Conservation (phyloP, 2,113 vertebrate genomes). For the Corythornis madagascariensis region DNA sequence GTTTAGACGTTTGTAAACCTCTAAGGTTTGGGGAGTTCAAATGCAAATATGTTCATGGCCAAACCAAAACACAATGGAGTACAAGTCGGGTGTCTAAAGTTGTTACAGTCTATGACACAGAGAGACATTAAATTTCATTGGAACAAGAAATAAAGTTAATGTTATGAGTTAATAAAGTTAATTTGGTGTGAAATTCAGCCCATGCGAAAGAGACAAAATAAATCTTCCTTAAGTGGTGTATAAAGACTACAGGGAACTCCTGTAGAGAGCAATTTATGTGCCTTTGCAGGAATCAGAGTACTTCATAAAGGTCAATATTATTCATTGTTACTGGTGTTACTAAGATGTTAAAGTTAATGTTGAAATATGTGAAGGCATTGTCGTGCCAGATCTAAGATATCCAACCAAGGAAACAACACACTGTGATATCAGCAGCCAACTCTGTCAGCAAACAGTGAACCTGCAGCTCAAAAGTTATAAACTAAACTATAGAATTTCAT, state of each 20-base stretch:
- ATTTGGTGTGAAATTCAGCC: constrained; percentile 17
- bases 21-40: neutral
- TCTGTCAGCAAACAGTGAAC: neutral
- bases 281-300: neutral
- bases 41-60: neutral
- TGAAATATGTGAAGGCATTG: neutral
- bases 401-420: neutral
- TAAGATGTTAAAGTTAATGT: neutral
- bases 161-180: constrained; percentile 22
- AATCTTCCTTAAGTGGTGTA: neutral
- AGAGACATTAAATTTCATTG: neutral
- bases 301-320: neutral
- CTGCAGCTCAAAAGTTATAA: neutral
- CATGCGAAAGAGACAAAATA: neutral
- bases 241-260: neutral
- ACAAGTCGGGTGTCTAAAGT: neutral
- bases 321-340: neutral
- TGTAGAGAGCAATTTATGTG: neutral
- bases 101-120: neutral
- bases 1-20: neutral
- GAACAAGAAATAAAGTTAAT: constrained; percentile 25
- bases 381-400: neutral
- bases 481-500: neutral
- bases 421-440: neutral
- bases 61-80: neutral